phyloP scores from a whole-genome alignment of 2,797 vertebrate genomes.

The Ctenopoma multispine region DNA sequence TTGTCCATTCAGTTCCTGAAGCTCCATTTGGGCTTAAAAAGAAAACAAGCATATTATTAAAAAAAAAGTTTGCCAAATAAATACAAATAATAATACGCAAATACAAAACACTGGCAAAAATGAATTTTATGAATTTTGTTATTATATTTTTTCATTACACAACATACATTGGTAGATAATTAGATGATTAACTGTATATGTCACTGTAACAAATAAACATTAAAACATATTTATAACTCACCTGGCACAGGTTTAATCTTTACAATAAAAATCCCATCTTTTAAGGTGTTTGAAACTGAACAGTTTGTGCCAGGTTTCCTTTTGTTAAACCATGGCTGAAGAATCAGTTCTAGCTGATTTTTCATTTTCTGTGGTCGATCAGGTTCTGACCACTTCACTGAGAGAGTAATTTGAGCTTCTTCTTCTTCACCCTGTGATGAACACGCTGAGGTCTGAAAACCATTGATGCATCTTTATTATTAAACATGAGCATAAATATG shows the following conservation, averaged over 20 bases:
- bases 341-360: accelerated
- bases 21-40: neutral
- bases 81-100: accelerated
- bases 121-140: too few relatives aligned
- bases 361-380: accelerated
- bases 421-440: constrained; percentile 6
- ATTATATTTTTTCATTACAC: too few relatives aligned
- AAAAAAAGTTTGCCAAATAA: neutral
- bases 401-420: neutral
- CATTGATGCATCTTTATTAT: neutral
- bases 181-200: neutral
- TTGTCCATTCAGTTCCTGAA: neutral
- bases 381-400: constrained; percentile 13
- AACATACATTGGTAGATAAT: accelerated
- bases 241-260: constrained; percentile 40
- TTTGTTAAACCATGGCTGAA: constrained; percentile 62
- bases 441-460: neutral
- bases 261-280: neutral
- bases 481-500: neutral
- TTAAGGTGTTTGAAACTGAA: accelerated
- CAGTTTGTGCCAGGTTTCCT: accelerated
- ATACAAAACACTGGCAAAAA: neutral
- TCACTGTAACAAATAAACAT: neutral
- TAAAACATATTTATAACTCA: constrained; percentile 22
- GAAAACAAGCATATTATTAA: neutral